These are phyloP conservation scores for Heterohyrax brucei DNA, from an alignment of 2,797 vertebrate species.

Conservation along the genomic window DNA sequence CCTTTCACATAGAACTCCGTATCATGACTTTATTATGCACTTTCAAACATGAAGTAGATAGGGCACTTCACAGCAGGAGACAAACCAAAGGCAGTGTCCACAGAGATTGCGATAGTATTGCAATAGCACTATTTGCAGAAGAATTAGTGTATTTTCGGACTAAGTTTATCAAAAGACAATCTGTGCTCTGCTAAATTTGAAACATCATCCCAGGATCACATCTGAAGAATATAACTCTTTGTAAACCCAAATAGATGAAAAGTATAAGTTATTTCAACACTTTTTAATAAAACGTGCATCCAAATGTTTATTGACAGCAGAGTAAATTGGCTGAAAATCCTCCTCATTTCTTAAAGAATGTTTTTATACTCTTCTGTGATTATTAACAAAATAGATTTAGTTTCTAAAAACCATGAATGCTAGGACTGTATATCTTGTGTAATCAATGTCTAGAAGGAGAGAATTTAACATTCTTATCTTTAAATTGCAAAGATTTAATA, in stretches of 20 bases:
- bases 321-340: neutral
- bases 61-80: neutral
- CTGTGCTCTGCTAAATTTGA: neutral
- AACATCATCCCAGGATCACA: neutral
- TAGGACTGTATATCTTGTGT: neutral
- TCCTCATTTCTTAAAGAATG: constrained; percentile 12
- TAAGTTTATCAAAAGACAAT: neutral
- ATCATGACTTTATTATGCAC: neutral
- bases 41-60: neutral
- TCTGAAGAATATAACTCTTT: constrained; percentile 32
- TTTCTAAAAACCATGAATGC: neutral
- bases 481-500: constrained; percentile 1
- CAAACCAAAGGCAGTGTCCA: neutral
- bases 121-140: neutral
- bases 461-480: neutral
- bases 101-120: neutral
- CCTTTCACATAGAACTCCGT: neutral
- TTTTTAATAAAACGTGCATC: neutral
- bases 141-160: neutral
- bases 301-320: neutral
- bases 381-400: neutral
- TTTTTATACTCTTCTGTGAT: neutral
- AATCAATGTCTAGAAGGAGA: neutral
- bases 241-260: constrained; percentile 15
- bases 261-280: neutral